These are phyloP conservation scores for Malacoraja senta DNA, from an alignment of 2,797 vertebrate genomes.

Conservation along the genomic window DNA sequence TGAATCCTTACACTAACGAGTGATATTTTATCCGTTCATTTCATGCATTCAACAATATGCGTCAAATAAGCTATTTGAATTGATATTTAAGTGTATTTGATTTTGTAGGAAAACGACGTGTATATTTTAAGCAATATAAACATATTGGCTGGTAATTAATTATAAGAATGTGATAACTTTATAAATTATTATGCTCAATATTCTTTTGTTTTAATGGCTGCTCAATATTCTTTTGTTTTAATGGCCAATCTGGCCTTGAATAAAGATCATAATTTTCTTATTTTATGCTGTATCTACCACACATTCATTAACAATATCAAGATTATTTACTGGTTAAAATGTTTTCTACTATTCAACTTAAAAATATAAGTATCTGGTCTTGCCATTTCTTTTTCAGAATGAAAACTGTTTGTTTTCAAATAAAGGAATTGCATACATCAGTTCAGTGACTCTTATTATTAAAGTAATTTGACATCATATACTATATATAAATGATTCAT, in stretches of 20 bases:
- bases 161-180: not conserved
- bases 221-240: not conserved
- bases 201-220: not conserved
- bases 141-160: not conserved
- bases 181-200: not conserved
- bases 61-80: not conserved
- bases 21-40: not conserved
- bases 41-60: not conserved
- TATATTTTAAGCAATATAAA: not conserved
- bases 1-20: not conserved
- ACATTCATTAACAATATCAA: not conserved
- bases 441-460: not conserved
- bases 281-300: not conserved
- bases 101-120: not conserved
- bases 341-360: not conserved
- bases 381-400: not conserved
- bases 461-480: not conserved
- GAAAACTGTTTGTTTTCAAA: slow-evolving; percentile 2
- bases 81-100: not conserved
- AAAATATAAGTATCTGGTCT: too few relatives aligned
- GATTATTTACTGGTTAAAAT: not conserved
- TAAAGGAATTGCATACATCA: slow-evolving; percentile 22
- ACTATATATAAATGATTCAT: not conserved
- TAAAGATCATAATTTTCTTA: not conserved
- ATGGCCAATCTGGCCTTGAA: not conserved